Base-by-base conservation (phyloP, 2,888 invertebrate species). In the Byasa hedistus region DNA sequence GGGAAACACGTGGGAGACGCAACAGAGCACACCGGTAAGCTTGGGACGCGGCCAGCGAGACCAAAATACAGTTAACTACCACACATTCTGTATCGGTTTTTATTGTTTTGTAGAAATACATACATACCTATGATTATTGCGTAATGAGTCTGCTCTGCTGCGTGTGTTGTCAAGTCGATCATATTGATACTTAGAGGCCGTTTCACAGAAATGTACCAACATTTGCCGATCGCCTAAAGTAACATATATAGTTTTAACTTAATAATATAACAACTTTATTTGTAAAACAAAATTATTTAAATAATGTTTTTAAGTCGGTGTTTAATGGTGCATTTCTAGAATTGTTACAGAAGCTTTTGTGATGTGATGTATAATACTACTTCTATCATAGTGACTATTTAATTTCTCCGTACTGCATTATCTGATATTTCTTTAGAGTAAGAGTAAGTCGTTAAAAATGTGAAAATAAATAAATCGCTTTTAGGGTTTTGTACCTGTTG, bases 121-220 rank as follows among this genome's bases (percentile, higher is more conserved):
- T 84, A 84, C 81, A 80, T 87, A 79, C 80, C 79, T 87, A 79
- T 83, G 79, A 85, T 81, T 82, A 87, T 84, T 85, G 79, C 89
- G 88, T 86, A 85, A 79, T 87, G 80, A 86, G 84, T 89, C 89
- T 91, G 87, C 87, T 88, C 90, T 86, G 89, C 89, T 91, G 91
- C 90, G 91, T 91, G 87, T 90, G 87, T 86, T 89, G 86, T 90
- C 87, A 81, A 85, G 76, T 83, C 85, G 79, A 85, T 84, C 86
- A 84, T 88, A 80, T 83, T 84, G 82, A 84, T 83, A 78, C 76
- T 82, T 89, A 91, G 90, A 82, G 78, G 88, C 90, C 83, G 84
- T 85, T 80, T 80, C 80, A 81, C 78, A 80, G 88, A 84, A 86
- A 85, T 86, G 89, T 86, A 85, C 88, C 89, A 84, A 84, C 73